These are phyloP conservation scores for Epirrita christyi DNA, from an alignment of 2,888 invertebrate genomes.

Conservation along the genomic window DNA sequence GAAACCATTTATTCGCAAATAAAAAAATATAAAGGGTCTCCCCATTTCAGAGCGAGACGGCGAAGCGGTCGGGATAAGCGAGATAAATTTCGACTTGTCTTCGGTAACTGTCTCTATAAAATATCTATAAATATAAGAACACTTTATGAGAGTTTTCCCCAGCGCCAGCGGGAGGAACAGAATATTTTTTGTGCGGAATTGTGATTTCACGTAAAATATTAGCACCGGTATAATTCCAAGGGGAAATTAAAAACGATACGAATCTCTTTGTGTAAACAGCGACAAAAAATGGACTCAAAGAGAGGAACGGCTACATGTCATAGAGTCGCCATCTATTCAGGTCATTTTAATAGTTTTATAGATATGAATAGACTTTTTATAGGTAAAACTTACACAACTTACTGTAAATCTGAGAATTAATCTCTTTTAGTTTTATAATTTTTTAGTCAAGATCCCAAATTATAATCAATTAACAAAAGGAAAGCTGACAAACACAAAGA, in stretches of 20 bases:
- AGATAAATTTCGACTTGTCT: slow-evolving; percentile 68
- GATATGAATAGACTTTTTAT: neutral
- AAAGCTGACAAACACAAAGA: neutral
- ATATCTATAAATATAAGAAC: slow-evolving; percentile 57
- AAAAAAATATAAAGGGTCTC: slow-evolving; percentile 62
- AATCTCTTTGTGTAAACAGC: slow-evolving; percentile 59
- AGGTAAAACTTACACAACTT: too few relatives aligned
- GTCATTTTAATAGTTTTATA: slow-evolving; percentile 1
- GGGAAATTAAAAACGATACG: slow-evolving; percentile 69
- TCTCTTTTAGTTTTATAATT: too few relatives aligned
- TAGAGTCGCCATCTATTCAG: slow-evolving; percentile 1
- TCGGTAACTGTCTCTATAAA: slow-evolving; percentile 54
- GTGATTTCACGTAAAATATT: slow-evolving; percentile 69
- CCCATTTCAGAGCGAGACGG: slow-evolving; percentile 57
- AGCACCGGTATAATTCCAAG: slow-evolving; percentile 63
- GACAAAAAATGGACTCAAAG: slow-evolving; percentile 40
- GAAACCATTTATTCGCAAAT: slow-evolving; percentile 67
- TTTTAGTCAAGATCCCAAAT: neutral
- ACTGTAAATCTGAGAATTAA: too few relatives aligned
- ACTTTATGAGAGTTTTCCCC: slow-evolving; percentile 57
- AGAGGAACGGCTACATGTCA: slow-evolving; percentile 21
- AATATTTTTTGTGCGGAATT: slow-evolving; percentile 60
- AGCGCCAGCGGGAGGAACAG: slow-evolving; percentile 53
- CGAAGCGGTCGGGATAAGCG: slow-evolving; percentile 58
- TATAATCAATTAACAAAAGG: neutral